Percentiles rank a stretch among this genome's conserved stretches.
Conservation (phyloP, 1,140 invertebrate species). For the Ceratosolen solmsi region DNA sequence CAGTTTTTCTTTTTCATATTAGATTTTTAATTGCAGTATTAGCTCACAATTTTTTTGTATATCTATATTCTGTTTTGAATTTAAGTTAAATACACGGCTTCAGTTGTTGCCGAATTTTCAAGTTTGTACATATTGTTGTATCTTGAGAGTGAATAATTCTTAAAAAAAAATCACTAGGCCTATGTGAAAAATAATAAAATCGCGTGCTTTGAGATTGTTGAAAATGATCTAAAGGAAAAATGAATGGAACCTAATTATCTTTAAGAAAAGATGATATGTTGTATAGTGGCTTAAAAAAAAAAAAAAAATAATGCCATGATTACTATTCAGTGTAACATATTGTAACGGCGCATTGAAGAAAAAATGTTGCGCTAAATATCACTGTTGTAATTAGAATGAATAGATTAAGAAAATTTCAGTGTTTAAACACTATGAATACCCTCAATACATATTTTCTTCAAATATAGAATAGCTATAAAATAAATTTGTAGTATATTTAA, state of each 20-base stretch:
- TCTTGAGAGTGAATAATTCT: constrained; percentile 44
- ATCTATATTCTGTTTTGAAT: constrained; percentile 5
- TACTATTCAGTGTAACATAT: constrained; percentile 47
- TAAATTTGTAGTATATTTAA: constrained; percentile 17
- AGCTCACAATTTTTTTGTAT: constrained; percentile 39
- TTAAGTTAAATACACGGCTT: constrained; percentile 20
- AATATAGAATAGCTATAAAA: constrained; percentile 48
- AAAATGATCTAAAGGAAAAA: constrained; percentile 49
- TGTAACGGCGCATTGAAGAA: constrained; percentile 41
- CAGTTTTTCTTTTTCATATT: constrained; percentile 39
- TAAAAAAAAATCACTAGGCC: constrained; percentile 44
- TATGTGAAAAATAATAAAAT: constrained; percentile 40
- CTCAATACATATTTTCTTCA: constrained; percentile 51
- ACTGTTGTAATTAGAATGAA: constrained; percentile 48
- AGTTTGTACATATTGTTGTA: constrained; percentile 52
- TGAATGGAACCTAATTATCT: constrained; percentile 41
- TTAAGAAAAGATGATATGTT: constrained; percentile 33
- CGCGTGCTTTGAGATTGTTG: constrained; percentile 42
- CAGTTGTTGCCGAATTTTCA: constrained; percentile 31
- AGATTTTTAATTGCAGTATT: constrained; percentile 49
- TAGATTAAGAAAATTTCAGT: constrained; percentile 50
- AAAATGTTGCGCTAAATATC: constrained; percentile 43
- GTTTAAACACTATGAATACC: constrained; percentile 42
- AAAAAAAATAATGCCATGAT: constrained; percentile 36
- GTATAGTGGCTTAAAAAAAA: constrained; percentile 43